These are phyloP conservation scores for Drosophila quadrilineata DNA, from an alignment of 1,140 invertebrate genomes.

Conservation along the genomic window DNA sequence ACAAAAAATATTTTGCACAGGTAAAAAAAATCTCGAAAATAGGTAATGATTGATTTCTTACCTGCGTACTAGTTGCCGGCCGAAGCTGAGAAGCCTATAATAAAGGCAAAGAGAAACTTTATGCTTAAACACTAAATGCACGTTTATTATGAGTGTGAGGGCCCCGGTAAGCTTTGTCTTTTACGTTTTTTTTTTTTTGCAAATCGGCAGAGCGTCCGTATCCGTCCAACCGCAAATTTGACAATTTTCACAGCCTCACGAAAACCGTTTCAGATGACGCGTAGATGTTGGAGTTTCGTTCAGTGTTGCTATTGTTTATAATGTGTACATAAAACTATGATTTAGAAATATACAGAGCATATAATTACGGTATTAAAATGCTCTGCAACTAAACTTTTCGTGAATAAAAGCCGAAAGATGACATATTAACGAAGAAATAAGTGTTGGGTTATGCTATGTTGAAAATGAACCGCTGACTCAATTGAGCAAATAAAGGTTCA, in stretches of 20 bases:
- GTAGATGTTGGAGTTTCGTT: conserved; percentile 2
- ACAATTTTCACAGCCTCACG: conserved; percentile 27
- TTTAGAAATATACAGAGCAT: conserved; percentile 31
- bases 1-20: conserved; percentile 10
- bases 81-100: conserved; percentile 17
- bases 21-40: conserved; percentile 3
- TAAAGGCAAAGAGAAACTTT: conserved; percentile 50
- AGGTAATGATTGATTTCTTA: conserved; percentile 23
- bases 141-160: conserved; percentile 7
- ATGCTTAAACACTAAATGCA: conserved; percentile 53
- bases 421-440: conserved; percentile 61
- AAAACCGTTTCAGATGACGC: conserved; percentile 12
- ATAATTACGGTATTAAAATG: conserved; percentile 36
- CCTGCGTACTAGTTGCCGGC: conserved; percentile 44
- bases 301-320: conserved; percentile 12
- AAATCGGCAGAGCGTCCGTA: conserved; percentile 39
- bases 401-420: conserved; percentile 75
- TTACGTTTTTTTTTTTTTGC: conserved; percentile 28
- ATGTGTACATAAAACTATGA: conserved; percentile 16
- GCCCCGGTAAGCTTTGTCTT: conserved; percentile 14
- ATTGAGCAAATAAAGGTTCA: conserved; percentile 4
- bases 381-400: conserved; percentile 59
- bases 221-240: conserved; percentile 31
- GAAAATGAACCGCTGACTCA: conserved; percentile 15
- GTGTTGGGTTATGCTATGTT: conserved; percentile 23